Evolutionary conservation across 2,113 vertebrate genomes (phyloP), one percentile per base, ranked within the genome.

Genomic region (Dolichallabes microphthalmus): DNA sequence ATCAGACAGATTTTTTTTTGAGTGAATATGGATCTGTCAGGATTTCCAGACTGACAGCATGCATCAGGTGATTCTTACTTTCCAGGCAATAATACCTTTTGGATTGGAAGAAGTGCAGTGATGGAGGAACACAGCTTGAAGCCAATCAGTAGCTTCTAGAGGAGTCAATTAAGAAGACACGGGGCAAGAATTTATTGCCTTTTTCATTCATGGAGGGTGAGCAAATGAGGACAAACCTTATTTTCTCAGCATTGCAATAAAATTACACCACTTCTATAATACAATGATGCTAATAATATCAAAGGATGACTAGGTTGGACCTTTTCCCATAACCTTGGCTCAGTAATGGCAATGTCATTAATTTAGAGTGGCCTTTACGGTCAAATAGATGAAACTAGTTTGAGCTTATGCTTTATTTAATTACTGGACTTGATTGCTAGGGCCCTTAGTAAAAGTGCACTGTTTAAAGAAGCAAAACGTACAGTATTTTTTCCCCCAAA

Each of bases 131-230:
- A 2, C 19, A 63, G 58, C 78, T 63, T 80, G 78, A 80, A 80
- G 32, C 58, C 78, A 45, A 80, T 63, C 32, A 80, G 14, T 45
- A 13, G 12, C 13, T 80, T 80, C 35, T 63, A 61, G 58, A 61
- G 32, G 32, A 80, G 63, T 63, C 58, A 80, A 35, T 80, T 80
- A 80, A 80, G 58, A 80, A 80, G 55, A 81, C 25, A 63, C 30
- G n/a, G 61, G 35, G 30, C 25, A 74, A 60, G 35, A 82, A 73
- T 71, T 25, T 57, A 71, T 39, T 61, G 68, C 35, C 15, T 83
- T 83, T 27, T 83, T 82, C 53, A 13, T 39, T 11, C 53, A 83
- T 71, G 55, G 55, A 83, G 39, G 6, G 55, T 53, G 61, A 15
- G 45, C 30, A 71, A 82, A 39, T 35, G 53, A 35, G 50, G 14